Evolutionary conservation across 2,797 vertebrate genomes (phyloP).

Genomic region (Salarias fasciatus): DNA sequence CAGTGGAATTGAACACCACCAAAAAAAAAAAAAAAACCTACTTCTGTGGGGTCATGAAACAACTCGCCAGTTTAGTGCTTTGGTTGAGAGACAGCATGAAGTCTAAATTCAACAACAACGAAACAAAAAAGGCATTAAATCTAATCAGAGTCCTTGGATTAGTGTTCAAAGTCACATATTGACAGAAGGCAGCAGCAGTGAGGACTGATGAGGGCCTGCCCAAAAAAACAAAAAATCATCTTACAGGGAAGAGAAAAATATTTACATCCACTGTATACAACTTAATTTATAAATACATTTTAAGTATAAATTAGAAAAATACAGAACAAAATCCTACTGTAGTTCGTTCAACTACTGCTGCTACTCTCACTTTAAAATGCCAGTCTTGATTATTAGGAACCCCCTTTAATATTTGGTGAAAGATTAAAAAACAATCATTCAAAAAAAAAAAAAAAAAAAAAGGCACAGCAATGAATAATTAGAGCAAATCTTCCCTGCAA

Average conservation of each 20-base stretch:
- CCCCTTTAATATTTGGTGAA: constrained; percentile 80
- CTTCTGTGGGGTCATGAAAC: too few relatives aligned
- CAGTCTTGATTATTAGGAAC: constrained; percentile 75
- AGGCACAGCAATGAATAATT: constrained; percentile 77
- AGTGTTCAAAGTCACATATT: constrained; percentile 20
- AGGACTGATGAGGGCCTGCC: constrained; percentile 77
- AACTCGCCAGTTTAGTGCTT: constrained; percentile 65
- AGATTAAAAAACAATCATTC: constrained; percentile 54
- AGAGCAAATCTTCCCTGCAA: constrained; percentile 69
- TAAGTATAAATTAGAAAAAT: constrained; percentile 89
- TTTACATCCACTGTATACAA: constrained; percentile 90
- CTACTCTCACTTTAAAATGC: constrained; percentile 65
- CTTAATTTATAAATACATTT: constrained; percentile 95
- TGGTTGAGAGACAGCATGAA: constrained; percentile 63
- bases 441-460: constrained; percentile 53
- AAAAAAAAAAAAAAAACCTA: too few relatives aligned
- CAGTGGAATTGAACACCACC: too few relatives aligned
- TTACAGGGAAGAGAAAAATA: constrained; percentile 73
- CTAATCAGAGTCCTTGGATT: constrained; percentile 16
- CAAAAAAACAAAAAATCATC: constrained; percentile 58
- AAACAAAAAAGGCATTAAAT: background rate
- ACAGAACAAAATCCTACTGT: constrained; percentile 70
- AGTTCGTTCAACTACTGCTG: constrained; percentile 76
- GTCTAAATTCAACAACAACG: background rate
- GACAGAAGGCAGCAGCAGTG: constrained; percentile 45